Percentiles rank a stretch among this genome's conserved stretches.
phyloP scores from a whole-genome alignment of 1,140 invertebrate species.

The Colletes latitarsis region DNA sequence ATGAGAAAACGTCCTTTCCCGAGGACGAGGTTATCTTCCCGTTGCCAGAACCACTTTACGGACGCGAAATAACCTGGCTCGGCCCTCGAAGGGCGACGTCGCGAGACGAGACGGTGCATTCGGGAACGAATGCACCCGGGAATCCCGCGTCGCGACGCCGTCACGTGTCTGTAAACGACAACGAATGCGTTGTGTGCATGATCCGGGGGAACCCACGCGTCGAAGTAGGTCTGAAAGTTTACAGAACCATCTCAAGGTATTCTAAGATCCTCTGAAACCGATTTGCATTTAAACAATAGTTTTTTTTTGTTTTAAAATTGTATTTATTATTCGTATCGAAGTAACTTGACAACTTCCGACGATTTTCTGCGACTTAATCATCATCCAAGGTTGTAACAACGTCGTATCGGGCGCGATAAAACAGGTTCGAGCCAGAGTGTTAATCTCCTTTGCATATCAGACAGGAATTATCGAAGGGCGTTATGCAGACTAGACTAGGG shows the following conservation, averaged over 20 bases:
- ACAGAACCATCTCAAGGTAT: too few relatives aligned
- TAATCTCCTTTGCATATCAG: slow-evolving; percentile 41
- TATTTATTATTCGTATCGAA: background rate
- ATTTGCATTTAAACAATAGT: too few relatives aligned
- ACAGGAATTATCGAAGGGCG: slow-evolving; percentile 3
- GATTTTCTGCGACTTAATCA: background rate
- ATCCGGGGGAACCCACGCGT: too few relatives aligned
- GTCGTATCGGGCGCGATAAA: background rate
- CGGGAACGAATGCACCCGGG: background rate
- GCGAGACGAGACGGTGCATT: background rate
- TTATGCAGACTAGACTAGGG: background rate
- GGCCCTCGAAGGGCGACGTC: background rate
- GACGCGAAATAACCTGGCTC: slow-evolving; percentile 27
- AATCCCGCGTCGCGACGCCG: background rate
- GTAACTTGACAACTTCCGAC: background rate
- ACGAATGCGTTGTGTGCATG: too few relatives aligned
- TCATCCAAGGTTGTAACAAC: background rate
- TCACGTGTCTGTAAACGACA: too few relatives aligned
- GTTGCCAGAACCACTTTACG: slow-evolving; percentile 25
- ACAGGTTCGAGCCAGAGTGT: background rate
- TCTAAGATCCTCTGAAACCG: too few relatives aligned
- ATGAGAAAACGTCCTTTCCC: slow-evolving; percentile 30
- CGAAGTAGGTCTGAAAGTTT: too few relatives aligned
- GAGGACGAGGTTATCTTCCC: slow-evolving; percentile 26
- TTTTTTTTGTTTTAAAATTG: background rate